These are phyloP conservation scores for Priapulus caudatus DNA, from an alignment of 2,888 invertebrate species.

Conservation along the genomic window DNA sequence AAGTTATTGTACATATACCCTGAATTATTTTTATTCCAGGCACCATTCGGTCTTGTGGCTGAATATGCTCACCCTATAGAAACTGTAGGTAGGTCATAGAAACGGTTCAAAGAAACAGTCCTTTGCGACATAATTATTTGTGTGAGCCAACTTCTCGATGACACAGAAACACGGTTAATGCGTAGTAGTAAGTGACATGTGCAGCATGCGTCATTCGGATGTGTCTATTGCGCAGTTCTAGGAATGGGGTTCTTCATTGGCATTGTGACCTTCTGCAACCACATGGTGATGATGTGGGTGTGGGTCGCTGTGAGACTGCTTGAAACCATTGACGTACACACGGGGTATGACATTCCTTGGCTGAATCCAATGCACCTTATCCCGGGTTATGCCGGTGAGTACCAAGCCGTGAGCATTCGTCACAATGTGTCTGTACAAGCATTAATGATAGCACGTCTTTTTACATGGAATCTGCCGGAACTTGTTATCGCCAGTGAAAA, in stretches of 20 bases:
- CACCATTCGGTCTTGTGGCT: slow-evolving; percentile 33
- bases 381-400: slow-evolving; percentile 32
- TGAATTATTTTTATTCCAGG: too few species aligned
- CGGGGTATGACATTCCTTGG: slow-evolving; percentile 32
- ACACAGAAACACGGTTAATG: too few species aligned
- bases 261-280: slow-evolving; percentile 27
- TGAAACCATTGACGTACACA: slow-evolving; percentile 34
- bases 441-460: too few species aligned
- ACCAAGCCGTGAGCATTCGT: too few species aligned
- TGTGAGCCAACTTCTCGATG: too few species aligned
- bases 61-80: slow-evolving; percentile 34
- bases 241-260: slow-evolving; percentile 33
- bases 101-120: neutral
- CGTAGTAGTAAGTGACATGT: too few species aligned
- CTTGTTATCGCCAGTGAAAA: too few species aligned
- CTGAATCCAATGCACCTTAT: slow-evolving; percentile 30
- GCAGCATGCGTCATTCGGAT: neutral
- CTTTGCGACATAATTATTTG: too few species aligned
- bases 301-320: slow-evolving; percentile 30
- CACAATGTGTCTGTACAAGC: too few species aligned
- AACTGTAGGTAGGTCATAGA: slow-evolving; percentile 31
- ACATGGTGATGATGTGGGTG: slow-evolving; percentile 29
- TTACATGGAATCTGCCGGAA: too few species aligned
- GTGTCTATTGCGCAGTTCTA: slow-evolving; percentile 25
- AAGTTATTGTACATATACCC: too few species aligned